phyloP scores from a whole-genome alignment of 1,140 invertebrate genomes.

The Trichonephila clavipes region DNA sequence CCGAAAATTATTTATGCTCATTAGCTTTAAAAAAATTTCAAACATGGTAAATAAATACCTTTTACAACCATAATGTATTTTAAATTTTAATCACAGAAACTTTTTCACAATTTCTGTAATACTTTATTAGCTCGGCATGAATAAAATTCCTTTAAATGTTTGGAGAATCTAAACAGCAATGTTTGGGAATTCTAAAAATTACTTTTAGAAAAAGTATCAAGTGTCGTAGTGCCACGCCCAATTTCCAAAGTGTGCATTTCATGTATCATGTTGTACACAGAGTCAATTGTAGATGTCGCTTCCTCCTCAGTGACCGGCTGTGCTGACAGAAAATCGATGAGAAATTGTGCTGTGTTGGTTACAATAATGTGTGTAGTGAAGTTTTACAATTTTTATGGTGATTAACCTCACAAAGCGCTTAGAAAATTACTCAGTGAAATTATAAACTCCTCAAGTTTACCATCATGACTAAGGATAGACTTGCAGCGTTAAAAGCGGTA shows the following conservation, averaged over 20 bases:
- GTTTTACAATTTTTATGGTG: conserved; percentile 74
- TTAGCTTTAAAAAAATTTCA: no score
- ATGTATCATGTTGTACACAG: conserved; percentile 69
- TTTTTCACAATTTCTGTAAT: no score
- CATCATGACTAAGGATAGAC: conserved; percentile 78
- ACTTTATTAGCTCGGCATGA: not conserved
- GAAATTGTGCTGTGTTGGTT: conserved; percentile 76
- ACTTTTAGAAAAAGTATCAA: not conserved
- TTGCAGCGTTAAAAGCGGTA: conserved; percentile 78
- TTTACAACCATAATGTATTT: not conserved
- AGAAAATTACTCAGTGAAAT: conserved; percentile 66
- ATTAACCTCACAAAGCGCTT: conserved; percentile 46
- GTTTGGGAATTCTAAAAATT: not conserved
- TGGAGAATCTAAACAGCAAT: no score
- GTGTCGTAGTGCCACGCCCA: conserved; percentile 67
- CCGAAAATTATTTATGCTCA: no score
- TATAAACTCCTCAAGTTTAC: conserved; percentile 69
- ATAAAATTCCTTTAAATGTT: not conserved
- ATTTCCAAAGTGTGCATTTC: conserved; percentile 57
- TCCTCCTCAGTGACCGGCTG: conserved; percentile 69
- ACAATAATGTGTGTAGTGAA: conserved; percentile 75
- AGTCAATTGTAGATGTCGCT: conserved; percentile 76
- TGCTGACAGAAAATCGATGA: conserved; percentile 77
- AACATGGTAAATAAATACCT: no score
- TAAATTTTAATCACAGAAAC: not conserved